Evolutionary conservation across 2,113 vertebrate species (phyloP), one percentile per base, ranked within the genome.

Genomic region (Raja brachyura): DNA sequence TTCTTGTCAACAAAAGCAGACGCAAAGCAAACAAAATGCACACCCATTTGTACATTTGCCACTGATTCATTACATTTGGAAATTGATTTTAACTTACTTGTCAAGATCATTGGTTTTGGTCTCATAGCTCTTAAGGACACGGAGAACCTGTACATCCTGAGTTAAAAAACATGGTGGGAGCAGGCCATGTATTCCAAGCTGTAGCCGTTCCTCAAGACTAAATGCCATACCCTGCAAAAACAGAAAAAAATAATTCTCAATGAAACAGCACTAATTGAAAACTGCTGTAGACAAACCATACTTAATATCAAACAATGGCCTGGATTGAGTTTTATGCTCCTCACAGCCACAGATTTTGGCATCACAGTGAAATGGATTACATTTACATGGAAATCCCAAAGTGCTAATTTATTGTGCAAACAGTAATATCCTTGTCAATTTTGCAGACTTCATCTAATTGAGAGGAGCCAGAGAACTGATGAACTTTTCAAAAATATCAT

Each of bases 141-240:
- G 97, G 90, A 99, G 97, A 93, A 98, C 97, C 94, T 99, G 98
- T 48, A 99, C 97, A 0, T 99, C 98, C 96, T 99, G 99, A 93
- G 97, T 98, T 93, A 99, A 96, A 96, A 99, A 99, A 95, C 98
- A 99, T 93, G 99, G 98, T 0, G 99, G 98, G 93, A 99, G 96
- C 93, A 99, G 97, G 93, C 99, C 99, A 0, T 99, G 98, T 95
- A 99, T 99, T 93, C 99, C 99, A 93, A 99, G 96, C 93, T 99
- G 98, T 5, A 97, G 95, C 88, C 99, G 97, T 95, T 99, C 99
- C 95, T 99, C 96, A 94, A 99, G 96, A 0, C 97, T 99, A 94
- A 99, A 99, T 13, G 98, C 98, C 98, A 99, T 99, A 54, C 98
- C 98, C 99, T 99, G 94, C 77, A 93, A 90, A 81, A 93, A 94